Percentiles rank a stretch among this genome's conserved stretches.
phyloP scores from a whole-genome alignment of 1,140 invertebrate genomes.

The Halyomorpha halys region DNA sequence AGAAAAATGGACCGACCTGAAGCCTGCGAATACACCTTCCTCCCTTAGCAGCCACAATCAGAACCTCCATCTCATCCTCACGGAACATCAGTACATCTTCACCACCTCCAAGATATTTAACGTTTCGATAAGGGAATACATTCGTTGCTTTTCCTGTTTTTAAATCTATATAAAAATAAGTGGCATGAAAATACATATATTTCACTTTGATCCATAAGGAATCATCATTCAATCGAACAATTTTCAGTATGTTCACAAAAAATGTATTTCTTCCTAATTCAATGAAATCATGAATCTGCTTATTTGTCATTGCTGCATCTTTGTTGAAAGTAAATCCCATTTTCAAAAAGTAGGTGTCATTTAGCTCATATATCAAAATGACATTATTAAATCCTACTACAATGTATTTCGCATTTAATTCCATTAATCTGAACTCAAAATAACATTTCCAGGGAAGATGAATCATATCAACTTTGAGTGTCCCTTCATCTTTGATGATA shows the following conservation, averaged over 20 bases:
- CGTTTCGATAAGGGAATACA: background rate
- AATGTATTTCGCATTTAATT: background rate
- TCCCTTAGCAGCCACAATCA: background rate
- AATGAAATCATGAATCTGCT: background rate
- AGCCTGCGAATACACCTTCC: background rate
- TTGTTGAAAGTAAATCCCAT: background rate
- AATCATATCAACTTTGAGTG: constrained; percentile 4
- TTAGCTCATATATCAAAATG: background rate
- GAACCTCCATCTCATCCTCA: constrained; percentile 1
- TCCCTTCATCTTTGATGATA: background rate
- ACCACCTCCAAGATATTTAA: background rate
- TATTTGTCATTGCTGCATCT: background rate
- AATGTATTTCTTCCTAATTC: background rate
- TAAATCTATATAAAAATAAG: background rate
- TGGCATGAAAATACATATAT: constrained; percentile 3
- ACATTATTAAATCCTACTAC: constrained; percentile 3
- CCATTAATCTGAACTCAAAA: constrained; percentile 5
- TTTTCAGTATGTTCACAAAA: background rate
- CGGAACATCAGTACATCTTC: constrained; percentile 10
- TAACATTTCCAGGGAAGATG: constrained; percentile 1
- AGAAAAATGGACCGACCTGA: background rate
- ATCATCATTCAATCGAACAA: background rate
- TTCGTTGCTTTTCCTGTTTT: background rate
- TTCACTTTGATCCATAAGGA: background rate
- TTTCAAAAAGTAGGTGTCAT: background rate